Evolutionary conservation across 2,888 invertebrate species (phyloP).

Genomic region (Ornithoptera priamus): DNA sequence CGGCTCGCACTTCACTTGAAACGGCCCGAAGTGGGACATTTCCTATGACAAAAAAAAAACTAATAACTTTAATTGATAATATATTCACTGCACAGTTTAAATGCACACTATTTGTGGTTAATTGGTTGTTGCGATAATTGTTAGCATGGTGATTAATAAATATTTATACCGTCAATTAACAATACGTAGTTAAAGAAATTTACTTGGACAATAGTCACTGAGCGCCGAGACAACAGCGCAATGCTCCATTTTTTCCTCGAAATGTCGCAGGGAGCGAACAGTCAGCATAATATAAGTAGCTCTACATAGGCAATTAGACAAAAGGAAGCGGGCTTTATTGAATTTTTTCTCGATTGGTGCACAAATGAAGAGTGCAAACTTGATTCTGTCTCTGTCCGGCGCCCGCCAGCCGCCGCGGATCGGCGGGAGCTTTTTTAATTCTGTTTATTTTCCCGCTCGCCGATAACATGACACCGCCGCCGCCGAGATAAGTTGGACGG

Average conservation of each 20-base stretch:
- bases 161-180: not conserved
- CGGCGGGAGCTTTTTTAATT: slow-evolving; percentile 59
- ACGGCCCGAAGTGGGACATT: slow-evolving; percentile 61
- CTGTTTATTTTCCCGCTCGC: slow-evolving; percentile 49
- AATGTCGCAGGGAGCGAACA: slow-evolving; percentile 57
- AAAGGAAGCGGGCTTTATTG: slow-evolving; percentile 75
- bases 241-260: slow-evolving; percentile 48
- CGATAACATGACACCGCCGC: slow-evolving; percentile 21
- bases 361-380: slow-evolving; percentile 72
- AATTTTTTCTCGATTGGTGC: slow-evolving; percentile 77
- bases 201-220: slow-evolving; percentile 35
- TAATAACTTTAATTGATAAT: slow-evolving; percentile 18
- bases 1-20: slow-evolving; percentile 65
- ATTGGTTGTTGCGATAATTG: not conserved
- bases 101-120: not conserved
- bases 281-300: slow-evolving; percentile 58
- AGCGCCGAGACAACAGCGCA: slow-evolving; percentile 39
- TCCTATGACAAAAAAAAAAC: slow-evolving; percentile 43
- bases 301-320: slow-evolving; percentile 75
- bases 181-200: slow-evolving; percentile 21
- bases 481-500: slow-evolving; percentile 32
- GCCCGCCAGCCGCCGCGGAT: slow-evolving; percentile 49
- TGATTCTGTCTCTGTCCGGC: slow-evolving; percentile 65
- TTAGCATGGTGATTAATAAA: not conserved
- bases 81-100: slow-evolving; percentile 8